These are phyloP conservation scores for Leptodactylus fallax DNA, from an alignment of 2,797 vertebrate species.

Conservation along the genomic window DNA sequence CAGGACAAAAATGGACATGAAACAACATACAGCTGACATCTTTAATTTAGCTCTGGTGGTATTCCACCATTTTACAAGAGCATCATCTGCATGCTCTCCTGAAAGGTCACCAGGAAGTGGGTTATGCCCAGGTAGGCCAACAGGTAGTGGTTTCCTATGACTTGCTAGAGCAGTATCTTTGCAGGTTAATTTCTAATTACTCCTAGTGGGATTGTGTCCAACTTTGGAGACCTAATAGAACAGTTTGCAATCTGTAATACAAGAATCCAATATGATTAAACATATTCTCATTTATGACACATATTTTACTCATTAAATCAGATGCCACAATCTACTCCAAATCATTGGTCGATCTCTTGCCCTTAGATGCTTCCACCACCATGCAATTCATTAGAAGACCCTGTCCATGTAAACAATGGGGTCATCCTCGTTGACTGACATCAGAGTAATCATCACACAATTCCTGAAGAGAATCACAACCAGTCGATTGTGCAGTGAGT, in stretches of 20 bases:
- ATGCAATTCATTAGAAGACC: background rate
- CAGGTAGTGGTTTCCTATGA: background rate
- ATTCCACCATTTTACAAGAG: too few relatives aligned
- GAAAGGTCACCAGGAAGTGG: background rate
- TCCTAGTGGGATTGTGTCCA: background rate
- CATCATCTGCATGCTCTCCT: too few relatives aligned
- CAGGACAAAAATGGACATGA: too few relatives aligned
- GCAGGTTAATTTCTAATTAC: background rate
- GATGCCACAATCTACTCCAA: background rate
- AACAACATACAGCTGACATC: too few relatives aligned
- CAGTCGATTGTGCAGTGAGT: slow-evolving; percentile 32
- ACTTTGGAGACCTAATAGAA: background rate
- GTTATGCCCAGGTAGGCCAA: background rate
- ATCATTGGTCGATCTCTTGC: background rate
- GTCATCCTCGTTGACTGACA: background rate
- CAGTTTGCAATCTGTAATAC: background rate
- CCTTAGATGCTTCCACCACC: background rate
- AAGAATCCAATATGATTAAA: background rate
- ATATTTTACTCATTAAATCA: background rate
- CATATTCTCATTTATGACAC: background rate
- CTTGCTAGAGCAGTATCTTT: background rate
- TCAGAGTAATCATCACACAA: background rate
- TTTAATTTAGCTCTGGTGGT: too few relatives aligned
- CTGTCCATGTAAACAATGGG: background rate
- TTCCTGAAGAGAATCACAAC: slow-evolving; percentile 10